phyloP scores from a whole-genome alignment of 2,797 vertebrate species.

The Sebastes itinus region DNA sequence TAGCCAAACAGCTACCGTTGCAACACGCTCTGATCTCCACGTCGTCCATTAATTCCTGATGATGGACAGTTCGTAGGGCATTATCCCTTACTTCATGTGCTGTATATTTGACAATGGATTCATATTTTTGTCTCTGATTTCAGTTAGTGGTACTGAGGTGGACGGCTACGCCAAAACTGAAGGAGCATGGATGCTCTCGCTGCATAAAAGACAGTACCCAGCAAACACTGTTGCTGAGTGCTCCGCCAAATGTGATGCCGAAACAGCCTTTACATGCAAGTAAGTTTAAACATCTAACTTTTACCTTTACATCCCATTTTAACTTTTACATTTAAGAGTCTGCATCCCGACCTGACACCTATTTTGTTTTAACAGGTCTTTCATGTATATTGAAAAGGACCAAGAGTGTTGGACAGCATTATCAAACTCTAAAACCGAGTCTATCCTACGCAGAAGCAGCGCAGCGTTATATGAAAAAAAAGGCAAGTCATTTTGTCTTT shows the following conservation, averaged over 20 bases:
- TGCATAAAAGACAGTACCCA: slow-evolving; percentile 52
- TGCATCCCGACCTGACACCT: background rate
- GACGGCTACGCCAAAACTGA: slow-evolving; percentile 77
- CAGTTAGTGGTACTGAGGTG: slow-evolving; percentile 61
- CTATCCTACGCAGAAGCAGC: slow-evolving; percentile 79
- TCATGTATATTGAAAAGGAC: slow-evolving; percentile 89
- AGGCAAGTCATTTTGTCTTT: slow-evolving; percentile 67
- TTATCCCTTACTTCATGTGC: too few relatives aligned
- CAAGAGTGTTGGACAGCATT: slow-evolving; percentile 86
- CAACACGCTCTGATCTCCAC: too few relatives aligned
- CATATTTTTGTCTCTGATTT: background rate
- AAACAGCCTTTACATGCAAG: slow-evolving; percentile 80
- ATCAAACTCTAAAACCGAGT: slow-evolving; percentile 87
- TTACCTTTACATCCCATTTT: background rate
- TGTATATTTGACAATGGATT: background rate
- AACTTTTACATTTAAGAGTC: background rate
- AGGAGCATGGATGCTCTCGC: slow-evolving; percentile 78
- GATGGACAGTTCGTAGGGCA: rapidly evolving
- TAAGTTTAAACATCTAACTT: background rate
- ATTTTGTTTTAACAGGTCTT: slow-evolving; percentile 79
- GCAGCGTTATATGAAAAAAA: slow-evolving; percentile 89
- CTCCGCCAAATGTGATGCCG: slow-evolving; percentile 71
- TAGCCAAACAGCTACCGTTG: too few relatives aligned
- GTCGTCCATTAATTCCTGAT: too few relatives aligned
- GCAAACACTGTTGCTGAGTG: slow-evolving; percentile 59